These are phyloP conservation scores for Sander lucioperca DNA, from an alignment of 2,113 vertebrate genomes.

Conservation along the genomic window DNA sequence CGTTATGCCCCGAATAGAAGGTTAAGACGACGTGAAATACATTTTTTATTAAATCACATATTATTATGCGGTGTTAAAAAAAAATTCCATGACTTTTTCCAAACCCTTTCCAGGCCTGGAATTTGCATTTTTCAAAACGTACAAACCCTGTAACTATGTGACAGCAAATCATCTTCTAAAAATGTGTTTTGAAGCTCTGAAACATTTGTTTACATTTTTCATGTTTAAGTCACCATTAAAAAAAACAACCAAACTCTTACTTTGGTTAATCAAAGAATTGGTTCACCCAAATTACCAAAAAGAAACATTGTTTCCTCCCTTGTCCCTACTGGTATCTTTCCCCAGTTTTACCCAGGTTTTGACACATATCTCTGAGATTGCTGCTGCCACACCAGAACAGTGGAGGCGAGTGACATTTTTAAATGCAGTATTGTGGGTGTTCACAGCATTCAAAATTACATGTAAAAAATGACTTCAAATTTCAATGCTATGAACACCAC, in stretches of 20 bases:
- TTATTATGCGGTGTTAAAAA: no score
- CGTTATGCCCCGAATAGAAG: no score
- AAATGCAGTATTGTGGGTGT: neutral
- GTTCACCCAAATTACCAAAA: neutral
- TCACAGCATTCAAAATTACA: neutral
- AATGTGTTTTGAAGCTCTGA: neutral
- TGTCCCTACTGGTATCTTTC: neutral
- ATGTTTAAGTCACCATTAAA: neutral
- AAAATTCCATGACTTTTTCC: no score
- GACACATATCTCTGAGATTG: neutral
- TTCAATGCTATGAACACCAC: neutral
- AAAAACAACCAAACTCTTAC: neutral
- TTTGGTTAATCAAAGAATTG: neutral
- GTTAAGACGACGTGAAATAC: no score
- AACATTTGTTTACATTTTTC: neutral
- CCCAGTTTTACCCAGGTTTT: neutral
- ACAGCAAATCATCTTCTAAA: neutral
- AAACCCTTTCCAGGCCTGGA: no score
- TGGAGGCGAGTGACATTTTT: neutral
- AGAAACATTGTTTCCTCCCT: neutral
- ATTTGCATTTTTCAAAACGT: no score
- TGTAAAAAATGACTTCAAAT: neutral
- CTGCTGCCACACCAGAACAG: neutral
- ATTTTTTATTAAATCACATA: no score
- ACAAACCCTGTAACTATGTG: neutral